These are phyloP conservation scores for Odontomyia ornata DNA, from an alignment of 2,888 invertebrate genomes.

Conservation along the genomic window DNA sequence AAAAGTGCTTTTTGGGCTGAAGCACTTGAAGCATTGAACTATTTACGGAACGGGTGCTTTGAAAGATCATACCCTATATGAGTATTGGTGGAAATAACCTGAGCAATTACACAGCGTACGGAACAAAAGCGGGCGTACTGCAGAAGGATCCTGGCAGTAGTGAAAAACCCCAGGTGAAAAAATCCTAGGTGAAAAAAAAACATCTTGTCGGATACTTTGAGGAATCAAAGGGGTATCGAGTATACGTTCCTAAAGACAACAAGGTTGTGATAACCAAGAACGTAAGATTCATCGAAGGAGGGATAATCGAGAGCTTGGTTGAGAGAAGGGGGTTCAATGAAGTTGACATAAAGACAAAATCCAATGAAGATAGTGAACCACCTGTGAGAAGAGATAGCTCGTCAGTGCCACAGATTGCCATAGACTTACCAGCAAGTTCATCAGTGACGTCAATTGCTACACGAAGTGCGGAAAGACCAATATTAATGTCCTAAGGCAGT, in stretches of 20 bases:
- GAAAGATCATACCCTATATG: slow-evolving; percentile 52
- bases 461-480: background rate
- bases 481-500: background rate
- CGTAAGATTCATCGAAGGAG: slow-evolving; percentile 9
- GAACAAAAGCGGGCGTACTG: slow-evolving; percentile 38
- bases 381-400: background rate
- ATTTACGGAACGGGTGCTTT: slow-evolving; percentile 49
- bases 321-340: slow-evolving; percentile 9
- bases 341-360: background rate
- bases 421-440: background rate
- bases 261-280: background rate
- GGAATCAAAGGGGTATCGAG: slow-evolving; percentile 52
- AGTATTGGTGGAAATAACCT: slow-evolving; percentile 46
- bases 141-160: slow-evolving; percentile 48
- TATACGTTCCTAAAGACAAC: slow-evolving; percentile 49
- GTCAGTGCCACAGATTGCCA: too few species aligned
- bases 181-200: too few species aligned
- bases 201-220: slow-evolving; percentile 54
- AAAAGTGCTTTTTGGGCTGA: slow-evolving; percentile 52
- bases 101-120: background rate
- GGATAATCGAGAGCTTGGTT: background rate
- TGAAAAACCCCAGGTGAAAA: slow-evolving; percentile 51
- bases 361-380: background rate
- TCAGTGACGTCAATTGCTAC: background rate
- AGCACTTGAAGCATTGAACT: slow-evolving; percentile 50